These are phyloP conservation scores for Mormyrus hasselquistii DNA, from an alignment of 2,797 vertebrate species.

Conservation along the genomic window DNA sequence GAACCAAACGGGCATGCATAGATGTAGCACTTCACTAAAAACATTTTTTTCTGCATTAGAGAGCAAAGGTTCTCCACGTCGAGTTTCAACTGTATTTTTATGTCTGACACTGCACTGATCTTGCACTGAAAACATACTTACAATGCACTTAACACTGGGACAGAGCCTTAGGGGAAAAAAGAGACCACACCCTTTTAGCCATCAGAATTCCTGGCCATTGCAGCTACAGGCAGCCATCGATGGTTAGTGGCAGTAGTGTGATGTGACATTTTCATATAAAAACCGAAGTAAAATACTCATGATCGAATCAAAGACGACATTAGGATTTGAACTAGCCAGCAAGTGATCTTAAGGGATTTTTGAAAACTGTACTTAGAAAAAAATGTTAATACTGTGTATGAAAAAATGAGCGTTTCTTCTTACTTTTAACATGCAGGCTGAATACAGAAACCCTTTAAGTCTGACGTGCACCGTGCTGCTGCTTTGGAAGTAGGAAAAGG, in stretches of 20 bases:
- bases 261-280: neutral
- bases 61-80: conserved; percentile 13
- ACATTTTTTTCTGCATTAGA: conserved; percentile 15
- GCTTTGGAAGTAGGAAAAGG: neutral
- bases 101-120: neutral
- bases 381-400: neutral
- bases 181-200: neutral
- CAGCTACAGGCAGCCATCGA: neutral
- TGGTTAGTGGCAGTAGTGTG: neutral
- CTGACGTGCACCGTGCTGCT: neutral
- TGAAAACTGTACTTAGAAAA: neutral
- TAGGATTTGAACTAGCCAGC: neutral
- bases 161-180: neutral
- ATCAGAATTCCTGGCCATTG: neutral
- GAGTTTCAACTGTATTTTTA: neutral
- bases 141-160: conserved; percentile 4
- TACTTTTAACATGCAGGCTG: neutral
- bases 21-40: conserved; percentile 48
- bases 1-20: conserved; percentile 56
- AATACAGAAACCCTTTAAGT: conserved; percentile 1
- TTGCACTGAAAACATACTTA: neutral
- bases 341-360: neutral
- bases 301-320: neutral
- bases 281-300: neutral
- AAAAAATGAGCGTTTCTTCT: neutral